Evolutionary conservation across 1,140 invertebrate genomes (phyloP).

Genomic region (Lepidostoma basale): DNA sequence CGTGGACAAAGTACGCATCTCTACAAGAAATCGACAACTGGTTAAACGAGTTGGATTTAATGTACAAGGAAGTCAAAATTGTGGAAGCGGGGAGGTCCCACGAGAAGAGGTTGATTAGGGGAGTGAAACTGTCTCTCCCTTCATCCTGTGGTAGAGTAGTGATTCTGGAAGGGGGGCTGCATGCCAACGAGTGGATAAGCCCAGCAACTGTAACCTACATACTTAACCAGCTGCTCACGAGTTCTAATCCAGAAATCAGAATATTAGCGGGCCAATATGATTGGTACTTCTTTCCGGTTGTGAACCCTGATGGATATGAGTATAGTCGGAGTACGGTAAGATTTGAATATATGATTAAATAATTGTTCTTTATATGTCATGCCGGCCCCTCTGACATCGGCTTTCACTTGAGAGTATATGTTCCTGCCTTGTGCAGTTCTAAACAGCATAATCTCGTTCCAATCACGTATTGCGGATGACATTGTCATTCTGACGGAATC

Average conservation of each 20-base stretch:
- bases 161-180: slow-evolving; percentile 65
- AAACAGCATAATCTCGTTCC: too few species aligned
- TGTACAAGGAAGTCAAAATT: slow-evolving; percentile 58
- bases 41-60: slow-evolving; percentile 52
- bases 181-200: slow-evolving; percentile 74
- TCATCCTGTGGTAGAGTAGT: slow-evolving; percentile 51
- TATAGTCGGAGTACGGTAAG: slow-evolving; percentile 62
- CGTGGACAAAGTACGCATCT: slow-evolving; percentile 59
- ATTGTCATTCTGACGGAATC: too few species aligned
- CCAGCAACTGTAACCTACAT: slow-evolving; percentile 67
- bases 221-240: slow-evolving; percentile 63
- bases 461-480: too few species aligned
- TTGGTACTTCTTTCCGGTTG: slow-evolving; percentile 74
- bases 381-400: too few species aligned
- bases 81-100: slow-evolving; percentile 61
- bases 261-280: slow-evolving; percentile 66
- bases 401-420: too few species aligned
- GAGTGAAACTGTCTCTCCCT: slow-evolving; percentile 62
- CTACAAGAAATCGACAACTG: slow-evolving; percentile 56
- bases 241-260: slow-evolving; percentile 54
- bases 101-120: slow-evolving; percentile 65
- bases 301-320: slow-evolving; percentile 74
- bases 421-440: too few species aligned
- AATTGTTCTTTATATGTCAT: too few species aligned
- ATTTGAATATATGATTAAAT: too few species aligned